Evolutionary conservation across 2,113 vertebrate genomes (phyloP).

Genomic region (Sinocyclocheilus rhinocerous): DNA sequence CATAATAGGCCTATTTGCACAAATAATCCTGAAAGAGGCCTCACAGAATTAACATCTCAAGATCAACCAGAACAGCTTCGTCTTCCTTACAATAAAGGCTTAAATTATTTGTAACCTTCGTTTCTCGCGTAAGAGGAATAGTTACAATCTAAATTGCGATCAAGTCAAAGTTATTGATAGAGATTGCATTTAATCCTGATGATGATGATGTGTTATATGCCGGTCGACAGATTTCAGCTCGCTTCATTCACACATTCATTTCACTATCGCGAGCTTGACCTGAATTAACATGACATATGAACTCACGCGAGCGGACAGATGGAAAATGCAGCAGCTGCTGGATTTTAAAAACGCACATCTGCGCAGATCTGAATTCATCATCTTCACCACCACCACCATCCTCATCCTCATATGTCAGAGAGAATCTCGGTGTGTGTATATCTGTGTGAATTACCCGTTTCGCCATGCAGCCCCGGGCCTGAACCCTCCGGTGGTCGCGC

Average conservation of each 20-base stretch:
- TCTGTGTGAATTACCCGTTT: conserved; percentile 75
- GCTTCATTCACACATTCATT: not conserved
- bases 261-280: not conserved
- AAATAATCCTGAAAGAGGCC: conserved; percentile 12
- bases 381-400: not conserved
- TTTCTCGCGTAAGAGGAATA: not conserved
- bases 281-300: not conserved
- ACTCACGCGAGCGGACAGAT: not conserved
- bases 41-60: not conserved
- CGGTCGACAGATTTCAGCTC: conserved; percentile 17
- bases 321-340: conserved; percentile 54
- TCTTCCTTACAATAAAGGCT: not conserved
- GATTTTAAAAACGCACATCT: conserved; percentile 66
- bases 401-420: not conserved
- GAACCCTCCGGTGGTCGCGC: conserved; percentile 74
- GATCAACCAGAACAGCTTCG: not conserved
- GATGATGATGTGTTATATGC: not conserved
- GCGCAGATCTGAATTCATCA: conserved; percentile 38
- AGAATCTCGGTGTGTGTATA: not conserved
- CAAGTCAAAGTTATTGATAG: conserved; percentile 2
- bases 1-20: not conserved
- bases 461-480: conserved; percentile 80
- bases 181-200: not conserved
- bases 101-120: not conserved
- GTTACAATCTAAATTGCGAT: not conserved